Evolutionary conservation across 2,888 invertebrate genomes (phyloP), one percentile per base, ranked within the genome.

Genomic region (Leptopilina syphax): DNA sequence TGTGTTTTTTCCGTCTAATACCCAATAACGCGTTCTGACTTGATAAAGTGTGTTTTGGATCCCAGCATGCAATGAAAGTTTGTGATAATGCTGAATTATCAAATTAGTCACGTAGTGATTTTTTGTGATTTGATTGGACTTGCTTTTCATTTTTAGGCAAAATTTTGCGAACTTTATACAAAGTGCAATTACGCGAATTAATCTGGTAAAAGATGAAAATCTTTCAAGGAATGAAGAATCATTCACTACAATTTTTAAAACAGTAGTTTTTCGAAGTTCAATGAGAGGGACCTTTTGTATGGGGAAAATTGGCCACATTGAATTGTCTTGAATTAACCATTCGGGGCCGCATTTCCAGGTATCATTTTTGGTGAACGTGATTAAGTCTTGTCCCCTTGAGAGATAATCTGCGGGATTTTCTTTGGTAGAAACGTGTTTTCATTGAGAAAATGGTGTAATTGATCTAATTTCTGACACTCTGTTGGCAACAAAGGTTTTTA

Each of bases 341-440:
- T 12, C 24, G 3, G 78, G 78, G 5, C 41, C 41, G 41, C 3
- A 41, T 41, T 41, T 41, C 41, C 5, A 41, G 41, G 41, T 41
- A 41, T 41, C 5, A 57, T 77, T 77, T 77, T 77, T 34, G 0
- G 65, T 1, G 9, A 77, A 77, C 4, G 41, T 18, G 10, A 7
- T 3, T 1, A 54, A 13, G 4, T 10, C 12, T 47, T 77, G n/a
- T 9, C 77, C 77, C 41, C 63, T 44, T 3, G 65, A 77, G 8
- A 65, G 63, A 65, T 18, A 65, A 7, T 77, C 77, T 47, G 63
- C 18, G 8, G 63, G 63, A 7, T 63, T 63, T 18, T 63, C 7
- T 44, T 44, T 44, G 8, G 44, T 44, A 7, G 44, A 44, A 1
- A 44, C 44, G 8, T 44, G 44, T 44, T 44, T 44, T 5, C 44